A percentile compares a stretch with the other conserved stretches of the same genome.
phyloP scores from a whole-genome alignment of 2,888 invertebrate genomes.

The Brenthis ino region DNA sequence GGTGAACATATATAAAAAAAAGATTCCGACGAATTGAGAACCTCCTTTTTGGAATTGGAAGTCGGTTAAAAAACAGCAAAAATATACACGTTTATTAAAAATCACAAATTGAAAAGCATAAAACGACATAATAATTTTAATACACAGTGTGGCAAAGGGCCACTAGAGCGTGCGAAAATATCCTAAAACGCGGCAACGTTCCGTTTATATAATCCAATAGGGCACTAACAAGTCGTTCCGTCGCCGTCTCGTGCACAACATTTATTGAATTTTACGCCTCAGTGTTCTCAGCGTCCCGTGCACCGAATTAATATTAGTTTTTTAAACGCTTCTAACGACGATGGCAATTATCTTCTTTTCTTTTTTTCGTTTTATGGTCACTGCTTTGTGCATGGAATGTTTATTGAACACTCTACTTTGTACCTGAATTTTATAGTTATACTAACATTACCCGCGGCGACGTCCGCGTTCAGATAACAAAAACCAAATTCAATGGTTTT shows the following conservation, averaged over 20 bases:
- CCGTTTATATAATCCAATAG: conserved; percentile 42
- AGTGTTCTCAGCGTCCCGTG: conserved; percentile 52
- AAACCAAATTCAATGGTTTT: no score
- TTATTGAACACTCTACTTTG: conserved; percentile 20
- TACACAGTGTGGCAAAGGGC: conserved; percentile 5
- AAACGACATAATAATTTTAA: conserved; percentile 4
- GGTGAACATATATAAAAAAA: no score
- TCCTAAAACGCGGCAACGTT: conserved; percentile 31
- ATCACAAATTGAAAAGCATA: background rate
- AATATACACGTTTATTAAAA: conserved; percentile 11
- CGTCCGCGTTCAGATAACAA: no score
- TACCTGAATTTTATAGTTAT: no score
- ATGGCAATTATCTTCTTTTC: conserved; percentile 36
- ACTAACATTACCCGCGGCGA: no score
- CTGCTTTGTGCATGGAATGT: conserved; percentile 9
- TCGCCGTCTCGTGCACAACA: conserved; percentile 52
- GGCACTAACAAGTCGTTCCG: conserved; percentile 50
- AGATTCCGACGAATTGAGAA: no score
- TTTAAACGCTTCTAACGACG: conserved; percentile 39
- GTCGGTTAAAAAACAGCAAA: background rate
- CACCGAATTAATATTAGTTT: conserved; percentile 55
- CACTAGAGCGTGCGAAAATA: conserved; percentile 9
- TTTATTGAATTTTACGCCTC: conserved; percentile 67
- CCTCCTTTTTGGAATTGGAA: no score
- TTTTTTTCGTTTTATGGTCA: conserved; percentile 18